phyloP scores from a whole-genome alignment of 2,113 vertebrate genomes.

The Tor tambroides region DNA sequence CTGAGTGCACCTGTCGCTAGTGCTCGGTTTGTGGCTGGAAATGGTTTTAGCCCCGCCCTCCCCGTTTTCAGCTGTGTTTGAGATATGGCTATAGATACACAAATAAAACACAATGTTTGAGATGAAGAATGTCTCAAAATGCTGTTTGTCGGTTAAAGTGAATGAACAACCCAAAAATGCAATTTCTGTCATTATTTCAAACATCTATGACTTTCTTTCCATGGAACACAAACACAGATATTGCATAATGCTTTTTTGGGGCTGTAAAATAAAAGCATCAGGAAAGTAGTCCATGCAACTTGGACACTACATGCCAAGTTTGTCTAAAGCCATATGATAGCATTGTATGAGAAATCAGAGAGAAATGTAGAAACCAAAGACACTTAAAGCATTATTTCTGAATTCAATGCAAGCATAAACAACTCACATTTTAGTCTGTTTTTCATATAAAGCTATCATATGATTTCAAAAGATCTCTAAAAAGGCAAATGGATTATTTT shows the following conservation, averaged over 20 bases:
- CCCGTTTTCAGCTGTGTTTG: constrained; percentile 62
- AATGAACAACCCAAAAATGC: neutral
- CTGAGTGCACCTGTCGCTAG: constrained; percentile 72
- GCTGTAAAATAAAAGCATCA: too few species aligned
- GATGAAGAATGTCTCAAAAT: constrained; percentile 1
- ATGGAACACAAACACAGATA: neutral
- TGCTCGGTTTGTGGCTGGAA: constrained; percentile 53
- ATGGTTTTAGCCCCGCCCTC: constrained; percentile 63
- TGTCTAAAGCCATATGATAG: too few species aligned
- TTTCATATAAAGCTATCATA: neutral
- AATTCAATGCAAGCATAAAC: neutral
- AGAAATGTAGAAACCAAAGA: neutral
- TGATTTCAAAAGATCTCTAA: neutral
- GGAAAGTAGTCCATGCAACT: neutral
- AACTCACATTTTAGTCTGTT: neutral
- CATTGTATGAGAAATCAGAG: neutral
- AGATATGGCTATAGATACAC: constrained; percentile 66
- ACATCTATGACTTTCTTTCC: neutral
- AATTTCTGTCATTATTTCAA: neutral
- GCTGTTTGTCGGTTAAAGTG: neutral
- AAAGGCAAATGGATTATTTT: neutral
- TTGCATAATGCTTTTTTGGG: neutral
- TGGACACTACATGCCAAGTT: neutral
- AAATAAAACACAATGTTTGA: constrained; percentile 28
- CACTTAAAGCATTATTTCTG: neutral